Conservation (phyloP, 2,113 vertebrate species). For the Xiphorhynchus elegans region DNA sequence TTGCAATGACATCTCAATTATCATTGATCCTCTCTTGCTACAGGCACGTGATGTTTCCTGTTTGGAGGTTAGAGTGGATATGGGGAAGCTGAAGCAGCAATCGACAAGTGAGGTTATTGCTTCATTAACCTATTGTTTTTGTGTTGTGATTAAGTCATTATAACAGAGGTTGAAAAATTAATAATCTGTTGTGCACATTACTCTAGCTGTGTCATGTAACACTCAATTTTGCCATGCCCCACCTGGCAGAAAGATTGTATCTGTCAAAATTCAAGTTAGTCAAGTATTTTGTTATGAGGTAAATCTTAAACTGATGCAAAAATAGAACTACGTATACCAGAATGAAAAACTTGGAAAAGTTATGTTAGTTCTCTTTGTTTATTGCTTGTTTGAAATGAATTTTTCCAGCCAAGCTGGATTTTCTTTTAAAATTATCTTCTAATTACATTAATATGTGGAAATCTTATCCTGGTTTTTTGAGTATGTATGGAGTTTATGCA, state of each 20-base stretch:
- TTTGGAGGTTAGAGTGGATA: conserved; percentile 71
- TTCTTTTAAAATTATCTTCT: neutral
- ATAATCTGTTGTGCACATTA: neutral
- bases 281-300: neutral
- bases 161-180: neutral
- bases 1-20: neutral
- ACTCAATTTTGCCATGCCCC: neutral
- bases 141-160: neutral
- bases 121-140: conserved; percentile 30
- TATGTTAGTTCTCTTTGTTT: neutral
- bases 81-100: conserved; percentile 49
- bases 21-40: conserved; percentile 3
- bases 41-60: conserved; percentile 77
- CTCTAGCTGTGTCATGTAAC: neutral
- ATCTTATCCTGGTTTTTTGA: neutral
- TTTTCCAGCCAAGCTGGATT: neutral
- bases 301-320: neutral
- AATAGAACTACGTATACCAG: neutral
- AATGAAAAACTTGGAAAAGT: neutral
- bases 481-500: neutral
- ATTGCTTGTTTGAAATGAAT: neutral
- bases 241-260: neutral
- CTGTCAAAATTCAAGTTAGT: neutral
- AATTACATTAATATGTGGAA: neutral
- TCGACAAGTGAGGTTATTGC: conserved; percentile 69